Evolutionary conservation across 2,888 invertebrate genomes (phyloP).

Genomic region (Amiota communis): DNA sequence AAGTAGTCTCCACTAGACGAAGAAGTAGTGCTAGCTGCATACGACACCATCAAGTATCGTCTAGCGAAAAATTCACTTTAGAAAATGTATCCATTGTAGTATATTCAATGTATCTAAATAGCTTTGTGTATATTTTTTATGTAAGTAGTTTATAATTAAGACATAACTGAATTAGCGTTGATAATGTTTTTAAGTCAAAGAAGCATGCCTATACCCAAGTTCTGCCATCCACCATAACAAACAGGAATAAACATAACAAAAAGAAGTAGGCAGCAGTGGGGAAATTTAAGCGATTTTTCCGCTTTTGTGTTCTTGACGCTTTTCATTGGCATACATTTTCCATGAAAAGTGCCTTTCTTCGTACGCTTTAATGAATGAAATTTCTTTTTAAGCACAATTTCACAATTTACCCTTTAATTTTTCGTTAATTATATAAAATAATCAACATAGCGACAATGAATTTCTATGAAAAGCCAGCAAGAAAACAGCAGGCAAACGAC

Average conservation of each 20-base stretch:
- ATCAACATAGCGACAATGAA: conserved; percentile 39
- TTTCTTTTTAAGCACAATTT: conserved; percentile 65
- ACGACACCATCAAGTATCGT: too few relatives aligned
- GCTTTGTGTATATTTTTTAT: conserved; percentile 51
- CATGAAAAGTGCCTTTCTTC: conserved; percentile 33
- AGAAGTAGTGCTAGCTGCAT: not conserved
- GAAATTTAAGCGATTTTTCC: too few relatives aligned
- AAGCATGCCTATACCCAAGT: not conserved
- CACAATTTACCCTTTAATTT: conserved; percentile 66
- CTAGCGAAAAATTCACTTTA: not conserved
- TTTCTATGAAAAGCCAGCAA: conserved; percentile 32
- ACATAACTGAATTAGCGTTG: conserved; percentile 69
- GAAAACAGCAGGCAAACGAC: conserved; percentile 9
- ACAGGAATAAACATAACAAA: conserved; percentile 22
- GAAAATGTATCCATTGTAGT: not conserved
- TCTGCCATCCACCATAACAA: conserved; percentile 15
- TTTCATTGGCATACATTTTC: conserved; percentile 45
- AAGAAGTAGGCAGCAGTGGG: too few relatives aligned
- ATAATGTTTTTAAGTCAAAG: conserved; percentile 56
- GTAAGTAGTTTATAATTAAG: conserved; percentile 70
- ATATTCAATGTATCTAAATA: conserved; percentile 20
- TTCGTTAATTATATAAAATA: conserved; percentile 57
- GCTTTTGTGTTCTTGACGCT: not conserved
- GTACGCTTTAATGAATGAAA: conserved; percentile 42
- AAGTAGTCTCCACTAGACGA: not conserved